phyloP scores from a whole-genome alignment of 1,140 invertebrate species.

The Capitella teleta region DNA sequence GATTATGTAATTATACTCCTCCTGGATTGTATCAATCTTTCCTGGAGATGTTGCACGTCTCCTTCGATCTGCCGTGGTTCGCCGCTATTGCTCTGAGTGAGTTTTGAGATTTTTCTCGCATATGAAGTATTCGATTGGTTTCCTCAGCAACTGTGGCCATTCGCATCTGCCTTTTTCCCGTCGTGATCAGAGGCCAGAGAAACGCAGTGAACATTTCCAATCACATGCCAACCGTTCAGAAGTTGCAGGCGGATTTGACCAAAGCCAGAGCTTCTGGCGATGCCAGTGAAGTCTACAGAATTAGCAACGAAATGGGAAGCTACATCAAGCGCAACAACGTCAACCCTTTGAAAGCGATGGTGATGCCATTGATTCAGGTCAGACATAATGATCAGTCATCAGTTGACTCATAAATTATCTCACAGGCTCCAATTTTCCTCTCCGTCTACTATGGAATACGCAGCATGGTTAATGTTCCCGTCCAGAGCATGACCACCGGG shows the following conservation, averaged over 20 bases:
- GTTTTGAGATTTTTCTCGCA: slow-evolving; percentile 3
- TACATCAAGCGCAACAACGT: slow-evolving; percentile 72
- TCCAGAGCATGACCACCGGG: slow-evolving; percentile 77
- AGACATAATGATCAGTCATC: neutral
- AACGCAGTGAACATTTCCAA: slow-evolving; percentile 68
- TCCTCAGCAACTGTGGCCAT: slow-evolving; percentile 64
- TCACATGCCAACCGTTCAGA: slow-evolving; percentile 65
- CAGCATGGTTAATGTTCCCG: slow-evolving; percentile 71
- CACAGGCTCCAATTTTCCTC: slow-evolving; percentile 71
- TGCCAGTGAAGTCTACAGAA: slow-evolving; percentile 60
- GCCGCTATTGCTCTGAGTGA: slow-evolving; percentile 61
- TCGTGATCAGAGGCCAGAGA: slow-evolving; percentile 66
- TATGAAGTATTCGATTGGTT: too few relatives aligned
- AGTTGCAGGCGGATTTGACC: slow-evolving; percentile 67
- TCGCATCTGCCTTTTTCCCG: slow-evolving; percentile 64
- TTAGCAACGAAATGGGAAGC: slow-evolving; percentile 59
- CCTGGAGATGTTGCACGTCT: slow-evolving; percentile 70
- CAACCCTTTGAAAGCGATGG: slow-evolving; percentile 66
- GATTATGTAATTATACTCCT: slow-evolving; percentile 65
- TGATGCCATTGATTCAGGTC: slow-evolving; percentile 71
- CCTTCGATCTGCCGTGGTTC: slow-evolving; percentile 78
- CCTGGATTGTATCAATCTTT: slow-evolving; percentile 64
- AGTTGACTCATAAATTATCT: neutral
- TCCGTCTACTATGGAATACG: slow-evolving; percentile 78
- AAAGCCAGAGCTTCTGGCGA: slow-evolving; percentile 70